phyloP scores from a whole-genome alignment of 2,797 vertebrate species.

The Myotis vivesi region DNA sequence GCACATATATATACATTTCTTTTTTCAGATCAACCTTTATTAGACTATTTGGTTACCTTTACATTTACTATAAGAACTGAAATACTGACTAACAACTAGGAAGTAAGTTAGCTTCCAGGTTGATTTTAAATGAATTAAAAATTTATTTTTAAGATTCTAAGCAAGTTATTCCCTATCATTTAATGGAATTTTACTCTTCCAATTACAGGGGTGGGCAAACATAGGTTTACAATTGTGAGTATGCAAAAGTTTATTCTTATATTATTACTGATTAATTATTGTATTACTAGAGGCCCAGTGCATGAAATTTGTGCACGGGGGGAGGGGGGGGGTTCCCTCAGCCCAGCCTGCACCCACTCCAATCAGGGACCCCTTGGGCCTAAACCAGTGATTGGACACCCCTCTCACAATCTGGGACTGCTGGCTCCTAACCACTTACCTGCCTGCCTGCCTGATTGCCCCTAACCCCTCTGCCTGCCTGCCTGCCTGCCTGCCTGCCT shows the following conservation, averaged over 20 bases:
- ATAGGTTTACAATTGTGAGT: not conserved
- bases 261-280: not conserved
- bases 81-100: constrained; percentile 19
- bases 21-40: not conserved
- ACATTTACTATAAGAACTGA: constrained; percentile 36
- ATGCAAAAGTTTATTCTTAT: not conserved
- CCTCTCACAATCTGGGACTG: too few species aligned
- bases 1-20: not conserved
- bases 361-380: too few species aligned
- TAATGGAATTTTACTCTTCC: constrained; percentile 16
- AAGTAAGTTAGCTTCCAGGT: not conserved
- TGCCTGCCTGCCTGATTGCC: too few species aligned
- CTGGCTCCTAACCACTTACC: too few species aligned
- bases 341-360: too few species aligned
- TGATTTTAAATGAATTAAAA: constrained; percentile 39
- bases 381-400: too few species aligned
- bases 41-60: constrained; percentile 6
- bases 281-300: not conserved
- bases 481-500: too few species aligned
- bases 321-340: too few species aligned
- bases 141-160: constrained; percentile 32
- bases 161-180: not conserved
- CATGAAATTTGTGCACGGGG: too few species aligned
- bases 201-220: not conserved
- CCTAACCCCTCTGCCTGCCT: too few species aligned